Evolutionary conservation across 2,113 vertebrate species (phyloP).

Genomic region (Maylandia zebra): DNA sequence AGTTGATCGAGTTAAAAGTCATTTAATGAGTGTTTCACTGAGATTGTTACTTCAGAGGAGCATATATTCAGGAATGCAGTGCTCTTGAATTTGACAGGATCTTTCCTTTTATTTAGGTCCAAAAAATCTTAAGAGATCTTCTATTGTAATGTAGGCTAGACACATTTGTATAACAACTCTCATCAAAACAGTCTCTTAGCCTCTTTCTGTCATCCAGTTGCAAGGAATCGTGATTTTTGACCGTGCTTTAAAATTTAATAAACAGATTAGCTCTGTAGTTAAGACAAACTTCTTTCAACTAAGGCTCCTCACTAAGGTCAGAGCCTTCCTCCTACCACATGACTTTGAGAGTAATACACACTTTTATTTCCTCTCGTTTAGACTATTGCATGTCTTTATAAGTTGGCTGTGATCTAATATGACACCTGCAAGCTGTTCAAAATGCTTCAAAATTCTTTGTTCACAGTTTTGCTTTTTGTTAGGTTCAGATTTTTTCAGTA

Average conservation of each 20-base stretch:
- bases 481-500: neutral
- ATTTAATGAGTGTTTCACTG: neutral
- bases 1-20: neutral
- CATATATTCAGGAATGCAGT: neutral
- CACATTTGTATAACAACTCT: neutral
- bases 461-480: neutral
- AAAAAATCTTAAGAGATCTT: neutral
- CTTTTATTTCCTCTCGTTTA: neutral
- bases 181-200: neutral
- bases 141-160: neutral
- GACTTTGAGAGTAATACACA: neutral
- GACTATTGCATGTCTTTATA: neutral
- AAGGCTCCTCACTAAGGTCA: neutral
- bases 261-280: neutral
- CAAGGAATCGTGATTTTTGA: neutral
- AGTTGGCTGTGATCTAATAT: neutral
- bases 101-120: neutral
- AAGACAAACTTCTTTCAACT: neutral
- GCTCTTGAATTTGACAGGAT: neutral
- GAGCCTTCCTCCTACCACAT: neutral
- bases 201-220: neutral
- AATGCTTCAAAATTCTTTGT: neutral
- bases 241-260: neutral
- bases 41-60: neutral
- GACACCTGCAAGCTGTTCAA: neutral